A percentile compares a stretch with the other conserved stretches of the same genome.
These are phyloP conservation scores for Pachyuromys duprasi DNA, from an alignment of 2,797 vertebrate species.

Conservation along the genomic window DNA sequence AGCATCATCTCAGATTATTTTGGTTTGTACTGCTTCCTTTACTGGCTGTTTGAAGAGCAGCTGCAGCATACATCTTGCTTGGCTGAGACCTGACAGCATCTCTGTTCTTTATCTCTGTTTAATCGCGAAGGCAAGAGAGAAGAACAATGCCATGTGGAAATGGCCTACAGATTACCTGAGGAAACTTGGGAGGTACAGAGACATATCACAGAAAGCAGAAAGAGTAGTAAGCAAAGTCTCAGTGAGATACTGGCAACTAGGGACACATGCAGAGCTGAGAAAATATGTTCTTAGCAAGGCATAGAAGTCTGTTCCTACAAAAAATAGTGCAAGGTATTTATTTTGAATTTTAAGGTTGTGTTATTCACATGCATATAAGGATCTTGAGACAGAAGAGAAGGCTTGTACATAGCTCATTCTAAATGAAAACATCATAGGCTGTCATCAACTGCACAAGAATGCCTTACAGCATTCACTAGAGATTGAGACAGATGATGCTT, in stretches of 20 bases:
- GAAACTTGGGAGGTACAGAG: not conserved
- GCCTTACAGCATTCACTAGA: not conserved
- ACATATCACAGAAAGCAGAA: not conserved
- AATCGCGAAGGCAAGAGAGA: not conserved
- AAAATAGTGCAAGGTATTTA: not conserved
- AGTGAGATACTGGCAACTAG: not conserved
- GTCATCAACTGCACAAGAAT: not conserved
- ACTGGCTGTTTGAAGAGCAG: not conserved
- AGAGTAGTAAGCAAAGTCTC: not conserved
- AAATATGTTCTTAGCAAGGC: not conserved
- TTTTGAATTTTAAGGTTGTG: not conserved
- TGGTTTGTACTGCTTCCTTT: not conserved
- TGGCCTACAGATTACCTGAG: not conserved
- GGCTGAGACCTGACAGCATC: not conserved
- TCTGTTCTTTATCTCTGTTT: not conserved
- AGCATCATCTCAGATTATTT: not conserved
- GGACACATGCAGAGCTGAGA: not conserved
- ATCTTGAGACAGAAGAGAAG: not conserved
- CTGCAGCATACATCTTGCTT: not conserved
- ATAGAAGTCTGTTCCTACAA: not conserved
- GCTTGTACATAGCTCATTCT: rapidly evolving
- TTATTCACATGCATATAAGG: not conserved
- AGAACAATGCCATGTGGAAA: not conserved
- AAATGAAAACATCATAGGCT: not conserved
- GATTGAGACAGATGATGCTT: not conserved